A percentile compares a stretch with the other conserved stretches of the same genome.
Conservation (phyloP, 2,888 invertebrate genomes). For the Amblyjoppa fuscipennis region DNA sequence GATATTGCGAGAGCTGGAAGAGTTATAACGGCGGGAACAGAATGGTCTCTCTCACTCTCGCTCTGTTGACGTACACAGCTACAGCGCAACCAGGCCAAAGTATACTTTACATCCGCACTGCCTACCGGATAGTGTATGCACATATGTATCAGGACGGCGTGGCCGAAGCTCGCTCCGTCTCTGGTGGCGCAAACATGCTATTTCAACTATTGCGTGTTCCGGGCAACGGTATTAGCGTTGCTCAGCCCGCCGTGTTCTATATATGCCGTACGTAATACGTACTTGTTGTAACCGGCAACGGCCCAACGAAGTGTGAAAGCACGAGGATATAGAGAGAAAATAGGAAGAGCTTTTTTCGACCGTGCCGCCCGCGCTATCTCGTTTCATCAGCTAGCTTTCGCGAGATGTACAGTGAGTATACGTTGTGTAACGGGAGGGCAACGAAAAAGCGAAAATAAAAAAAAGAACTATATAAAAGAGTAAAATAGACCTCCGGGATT, state of each 20-base stretch:
- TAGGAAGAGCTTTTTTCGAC: conserved; percentile 31
- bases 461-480: conserved; percentile 6
- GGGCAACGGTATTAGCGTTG: conserved; percentile 23
- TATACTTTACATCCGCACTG: conserved; percentile 26
- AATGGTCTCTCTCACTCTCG: conserved; percentile 10
- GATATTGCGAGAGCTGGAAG: conserved; percentile 16
- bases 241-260: not conserved
- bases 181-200: conserved; percentile 38
- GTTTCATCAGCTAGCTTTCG: conserved; percentile 12
- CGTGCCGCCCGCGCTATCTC: conserved; percentile 1
- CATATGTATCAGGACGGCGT: conserved; percentile 17
- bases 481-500: conserved; percentile 31
- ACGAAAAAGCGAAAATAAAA: conserved; percentile 4
- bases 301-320: not conserved
- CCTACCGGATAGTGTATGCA: conserved; percentile 11
- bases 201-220: conserved; percentile 42
- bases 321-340: conserved; percentile 13
- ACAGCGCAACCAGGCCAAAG: conserved; percentile 31
- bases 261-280: conserved; percentile 8
- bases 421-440: conserved; percentile 37
- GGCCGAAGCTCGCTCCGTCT: conserved; percentile 7
- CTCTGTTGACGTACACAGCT: conserved; percentile 31
- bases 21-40: conserved; percentile 37
- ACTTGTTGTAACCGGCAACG: conserved; percentile 1
- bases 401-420: not conserved